phyloP scores from a whole-genome alignment of 2,113 vertebrate species.

The Prinia subflava region DNA sequence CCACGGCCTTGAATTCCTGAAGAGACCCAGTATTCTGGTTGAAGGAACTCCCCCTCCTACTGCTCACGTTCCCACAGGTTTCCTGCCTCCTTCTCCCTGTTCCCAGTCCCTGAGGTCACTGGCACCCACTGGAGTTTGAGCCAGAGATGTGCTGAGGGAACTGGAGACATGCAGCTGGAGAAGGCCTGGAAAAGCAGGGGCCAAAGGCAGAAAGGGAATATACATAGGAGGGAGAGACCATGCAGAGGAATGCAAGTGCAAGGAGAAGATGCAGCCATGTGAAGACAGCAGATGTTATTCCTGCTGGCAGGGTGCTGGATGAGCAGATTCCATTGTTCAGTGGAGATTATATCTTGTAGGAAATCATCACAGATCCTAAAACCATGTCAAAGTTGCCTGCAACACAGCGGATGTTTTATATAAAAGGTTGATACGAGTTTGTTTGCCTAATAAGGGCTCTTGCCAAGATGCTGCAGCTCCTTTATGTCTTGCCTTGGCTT shows the following conservation, averaged over 20 bases:
- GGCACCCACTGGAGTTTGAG: neutral
- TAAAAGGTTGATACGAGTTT: neutral
- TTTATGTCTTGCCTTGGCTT: neutral
- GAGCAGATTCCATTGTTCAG: neutral
- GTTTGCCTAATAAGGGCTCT: constrained; percentile 11
- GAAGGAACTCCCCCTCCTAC: neutral
- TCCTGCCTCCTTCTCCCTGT: neutral
- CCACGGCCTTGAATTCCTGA: neutral
- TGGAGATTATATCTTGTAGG: constrained; percentile 8
- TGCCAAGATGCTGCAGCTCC: neutral
- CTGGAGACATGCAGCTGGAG: neutral
- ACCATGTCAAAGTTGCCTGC: neutral
- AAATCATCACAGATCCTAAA: neutral
- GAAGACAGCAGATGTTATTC: neutral
- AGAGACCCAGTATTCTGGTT: rapidly evolving
- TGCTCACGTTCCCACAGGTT: neutral
- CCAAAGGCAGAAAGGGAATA: neutral
- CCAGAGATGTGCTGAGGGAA: neutral
- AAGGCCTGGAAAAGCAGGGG: neutral
- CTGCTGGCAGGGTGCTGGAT: neutral
- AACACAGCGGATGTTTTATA: neutral
- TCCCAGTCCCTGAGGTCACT: neutral
- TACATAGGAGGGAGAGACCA: neutral
- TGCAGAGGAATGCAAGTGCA: rapidly evolving
- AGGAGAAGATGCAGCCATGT: neutral